These are phyloP conservation scores for Nemotelus nigrinus DNA, from an alignment of 2,888 invertebrate species.

Conservation along the genomic window DNA sequence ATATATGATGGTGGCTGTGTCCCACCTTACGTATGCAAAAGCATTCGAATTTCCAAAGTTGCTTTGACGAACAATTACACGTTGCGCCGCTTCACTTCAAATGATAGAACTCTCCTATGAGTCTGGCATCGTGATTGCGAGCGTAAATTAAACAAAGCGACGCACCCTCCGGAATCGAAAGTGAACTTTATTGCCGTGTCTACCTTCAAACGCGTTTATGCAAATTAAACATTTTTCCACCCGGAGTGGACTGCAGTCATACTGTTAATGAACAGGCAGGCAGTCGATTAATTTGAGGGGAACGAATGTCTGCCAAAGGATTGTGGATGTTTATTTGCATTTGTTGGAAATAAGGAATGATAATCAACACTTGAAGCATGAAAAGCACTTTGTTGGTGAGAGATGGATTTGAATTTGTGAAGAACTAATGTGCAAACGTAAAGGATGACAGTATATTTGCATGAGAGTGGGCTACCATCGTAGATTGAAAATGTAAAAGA, in stretches of 20 bases:
- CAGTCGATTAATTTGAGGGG: background rate
- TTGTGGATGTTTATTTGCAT: background rate
- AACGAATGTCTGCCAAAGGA: background rate
- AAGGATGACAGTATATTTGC: no score
- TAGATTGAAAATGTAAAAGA: no score
- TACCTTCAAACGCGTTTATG: background rate
- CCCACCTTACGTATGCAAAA: no score
- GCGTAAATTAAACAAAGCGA: background rate
- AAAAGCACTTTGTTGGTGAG: background rate
- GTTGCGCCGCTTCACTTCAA: slow-evolving; percentile 22
- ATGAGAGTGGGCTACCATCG: no score
- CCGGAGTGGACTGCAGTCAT: background rate
- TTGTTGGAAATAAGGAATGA: background rate
- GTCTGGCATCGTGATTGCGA: background rate
- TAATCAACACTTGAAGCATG: background rate
- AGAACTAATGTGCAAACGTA: no score
- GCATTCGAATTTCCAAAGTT: background rate
- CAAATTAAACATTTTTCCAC: background rate
- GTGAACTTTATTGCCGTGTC: background rate
- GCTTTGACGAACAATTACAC: slow-evolving; percentile 41
- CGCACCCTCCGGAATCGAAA: background rate
- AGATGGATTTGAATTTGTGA: no score
- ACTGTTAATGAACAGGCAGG: background rate
- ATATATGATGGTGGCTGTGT: no score
- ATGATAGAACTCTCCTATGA: background rate